Conservation (phyloP, 2,797 vertebrate genomes). For the Danio albolineatus region DNA sequence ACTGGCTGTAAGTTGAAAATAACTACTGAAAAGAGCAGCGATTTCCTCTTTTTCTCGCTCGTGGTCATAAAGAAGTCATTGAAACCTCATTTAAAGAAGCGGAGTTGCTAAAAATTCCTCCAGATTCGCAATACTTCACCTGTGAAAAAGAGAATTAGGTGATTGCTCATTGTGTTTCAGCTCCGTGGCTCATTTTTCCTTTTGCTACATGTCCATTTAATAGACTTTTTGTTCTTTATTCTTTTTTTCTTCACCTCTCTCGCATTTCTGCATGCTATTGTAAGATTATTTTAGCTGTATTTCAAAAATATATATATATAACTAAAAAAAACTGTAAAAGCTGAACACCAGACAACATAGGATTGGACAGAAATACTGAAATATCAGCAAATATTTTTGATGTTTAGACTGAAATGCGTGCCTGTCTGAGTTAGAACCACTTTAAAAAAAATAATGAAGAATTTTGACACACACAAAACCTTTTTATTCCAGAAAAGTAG, state of each 20-base stretch:
- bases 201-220: conserved; percentile 21
- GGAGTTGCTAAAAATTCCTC: conserved; percentile 16
- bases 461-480: no score
- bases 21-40: conserved; percentile 48
- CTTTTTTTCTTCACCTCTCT: background rate
- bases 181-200: conserved; percentile 4
- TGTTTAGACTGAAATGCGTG: background rate
- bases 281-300: background rate
- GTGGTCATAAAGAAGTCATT: conserved; percentile 51
- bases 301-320: background rate
- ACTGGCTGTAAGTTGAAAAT: conserved; percentile 49
- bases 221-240: conserved; percentile 16
- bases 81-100: conserved; percentile 42
- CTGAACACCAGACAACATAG: background rate
- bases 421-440: background rate
- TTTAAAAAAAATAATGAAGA: no score
- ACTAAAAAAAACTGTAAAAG: background rate
- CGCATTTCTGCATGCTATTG: background rate
- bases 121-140: conserved; percentile 23
- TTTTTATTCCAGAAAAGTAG: no score
- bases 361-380: background rate
- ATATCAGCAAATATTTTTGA: background rate
- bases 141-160: conserved; percentile 36
- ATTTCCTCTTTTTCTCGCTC: conserved; percentile 45
- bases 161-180: conserved; percentile 7